These are phyloP conservation scores for Corydoras maculifer DNA, from an alignment of 2,113 vertebrate genomes.

Conservation along the genomic window DNA sequence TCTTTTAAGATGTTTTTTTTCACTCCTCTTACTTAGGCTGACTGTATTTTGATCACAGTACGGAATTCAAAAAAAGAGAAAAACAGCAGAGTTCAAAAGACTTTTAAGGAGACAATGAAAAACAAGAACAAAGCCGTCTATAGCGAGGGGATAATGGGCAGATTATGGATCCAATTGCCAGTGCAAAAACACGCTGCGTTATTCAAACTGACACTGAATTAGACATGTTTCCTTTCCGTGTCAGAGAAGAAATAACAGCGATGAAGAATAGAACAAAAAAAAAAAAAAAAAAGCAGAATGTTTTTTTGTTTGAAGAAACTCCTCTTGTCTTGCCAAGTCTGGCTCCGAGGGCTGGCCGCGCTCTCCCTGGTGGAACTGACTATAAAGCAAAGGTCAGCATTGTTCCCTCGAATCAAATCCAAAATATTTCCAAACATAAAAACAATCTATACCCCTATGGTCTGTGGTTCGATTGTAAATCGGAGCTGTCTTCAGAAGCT, in stretches of 20 bases:
- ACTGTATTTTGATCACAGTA: too few relatives aligned
- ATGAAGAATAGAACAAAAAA: slow-evolving; percentile 27
- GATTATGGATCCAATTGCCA: slow-evolving; percentile 2
- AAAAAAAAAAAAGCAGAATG: slow-evolving; percentile 8
- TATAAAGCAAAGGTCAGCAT: slow-evolving; percentile 41
- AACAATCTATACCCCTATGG: slow-evolving; percentile 37
- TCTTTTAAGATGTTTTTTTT: too few relatives aligned
- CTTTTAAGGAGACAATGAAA: background rate
- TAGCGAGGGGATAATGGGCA: slow-evolving; percentile 6
- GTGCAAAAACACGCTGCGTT: slow-evolving; percentile 17
- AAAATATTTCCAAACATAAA: slow-evolving; percentile 39
- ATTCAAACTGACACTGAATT: slow-evolving; percentile 35
- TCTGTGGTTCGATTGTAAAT: slow-evolving; percentile 34
- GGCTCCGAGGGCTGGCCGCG: slow-evolving; percentile 24
- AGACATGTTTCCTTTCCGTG: slow-evolving; percentile 37
- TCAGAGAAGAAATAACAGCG: slow-evolving; percentile 20
- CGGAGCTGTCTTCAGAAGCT: slow-evolving; percentile 31
- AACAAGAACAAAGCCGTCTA: slow-evolving; percentile 20
- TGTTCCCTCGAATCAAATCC: slow-evolving; percentile 42
- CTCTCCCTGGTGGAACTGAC: slow-evolving; percentile 34
- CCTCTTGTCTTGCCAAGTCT: slow-evolving; percentile 34
- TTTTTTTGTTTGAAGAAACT: slow-evolving; percentile 31
- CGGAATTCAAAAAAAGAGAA: too few relatives aligned
- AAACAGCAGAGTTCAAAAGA: too few relatives aligned
- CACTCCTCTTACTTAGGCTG: too few relatives aligned